Conservation (phyloP, 1,140 invertebrate genomes). For the Sycobia sp. region DNA sequence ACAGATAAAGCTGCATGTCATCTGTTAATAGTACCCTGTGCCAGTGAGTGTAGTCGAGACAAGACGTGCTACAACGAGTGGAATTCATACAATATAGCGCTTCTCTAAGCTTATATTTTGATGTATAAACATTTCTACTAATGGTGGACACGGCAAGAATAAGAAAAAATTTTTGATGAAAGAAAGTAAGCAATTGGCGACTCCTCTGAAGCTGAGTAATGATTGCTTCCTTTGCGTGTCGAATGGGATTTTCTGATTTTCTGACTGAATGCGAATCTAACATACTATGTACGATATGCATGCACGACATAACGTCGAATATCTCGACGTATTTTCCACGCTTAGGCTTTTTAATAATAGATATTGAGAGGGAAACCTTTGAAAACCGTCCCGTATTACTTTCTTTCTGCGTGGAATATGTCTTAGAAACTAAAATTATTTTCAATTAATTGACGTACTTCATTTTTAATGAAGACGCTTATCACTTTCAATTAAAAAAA, state of each 20-base stretch:
- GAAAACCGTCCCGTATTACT: neutral
- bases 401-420: neutral
- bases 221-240: constrained; percentile 18
- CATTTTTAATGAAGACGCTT: too few species aligned
- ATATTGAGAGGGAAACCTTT: neutral
- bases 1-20: too few species aligned
- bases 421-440: too few species aligned
- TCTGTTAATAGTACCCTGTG: too few species aligned
- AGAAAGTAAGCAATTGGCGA: too few species aligned
- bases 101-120: constrained; percentile 9
- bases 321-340: neutral
- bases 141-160: too few species aligned
- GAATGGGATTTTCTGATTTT: constrained; percentile 14
- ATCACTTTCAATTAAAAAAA: too few species aligned
- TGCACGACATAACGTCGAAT: neutral
- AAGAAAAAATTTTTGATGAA: too few species aligned
- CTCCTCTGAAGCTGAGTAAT: too few species aligned
- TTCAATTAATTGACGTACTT: too few species aligned
- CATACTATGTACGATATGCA: neutral
- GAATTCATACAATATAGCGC: neutral
- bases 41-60: neutral
- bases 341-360: constrained; percentile 3
- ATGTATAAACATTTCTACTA: neutral
- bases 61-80: neutral
- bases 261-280: neutral